Percentiles rank a stretch among this genome's conserved stretches.
Conservation (phyloP, 2,797 vertebrate genomes). For the Adelosebastes latens region DNA sequence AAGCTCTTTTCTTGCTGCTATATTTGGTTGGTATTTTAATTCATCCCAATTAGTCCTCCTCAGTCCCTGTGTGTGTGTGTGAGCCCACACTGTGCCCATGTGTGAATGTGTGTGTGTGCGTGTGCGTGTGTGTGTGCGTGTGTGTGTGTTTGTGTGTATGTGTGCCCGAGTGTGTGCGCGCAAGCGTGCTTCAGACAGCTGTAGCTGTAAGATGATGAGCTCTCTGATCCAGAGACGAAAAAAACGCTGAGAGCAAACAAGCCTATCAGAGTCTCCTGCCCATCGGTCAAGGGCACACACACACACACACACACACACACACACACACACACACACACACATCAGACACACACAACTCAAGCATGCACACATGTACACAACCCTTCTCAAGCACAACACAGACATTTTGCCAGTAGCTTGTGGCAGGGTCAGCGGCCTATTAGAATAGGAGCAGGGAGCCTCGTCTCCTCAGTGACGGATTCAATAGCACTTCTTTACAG, state of each 20-base stretch:
- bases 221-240: conserved; percentile 70
- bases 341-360: conserved; percentile 48
- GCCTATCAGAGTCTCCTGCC: conserved; percentile 77
- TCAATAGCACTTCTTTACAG: conserved; percentile 26
- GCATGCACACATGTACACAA: conserved; percentile 56
- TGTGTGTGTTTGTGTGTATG: background rate
- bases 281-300: conserved; percentile 71
- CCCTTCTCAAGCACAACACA: conserved; percentile 51
- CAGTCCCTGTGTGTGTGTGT: conserved; percentile 13
- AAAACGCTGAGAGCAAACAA: conserved; percentile 65
- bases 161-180: background rate
- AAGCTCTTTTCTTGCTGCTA: conserved; percentile 31
- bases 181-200: conserved; percentile 43
- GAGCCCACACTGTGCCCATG: conserved; percentile 14
- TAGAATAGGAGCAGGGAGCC: conserved; percentile 52
- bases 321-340: conserved; percentile 13
- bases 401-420: conserved; percentile 64
- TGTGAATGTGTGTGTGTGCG: conserved; percentile 16
- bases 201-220: conserved; percentile 71
- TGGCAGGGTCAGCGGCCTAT: conserved; percentile 64
- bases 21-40: conserved; percentile 39
- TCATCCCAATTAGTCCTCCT: conserved; percentile 60
- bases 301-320: conserved; percentile 30
- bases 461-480: conserved; percentile 48
- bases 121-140: conserved; percentile 7